Evolutionary conservation across 1,140 invertebrate genomes (phyloP).

Genomic region (Drosophila mauritiana): DNA sequence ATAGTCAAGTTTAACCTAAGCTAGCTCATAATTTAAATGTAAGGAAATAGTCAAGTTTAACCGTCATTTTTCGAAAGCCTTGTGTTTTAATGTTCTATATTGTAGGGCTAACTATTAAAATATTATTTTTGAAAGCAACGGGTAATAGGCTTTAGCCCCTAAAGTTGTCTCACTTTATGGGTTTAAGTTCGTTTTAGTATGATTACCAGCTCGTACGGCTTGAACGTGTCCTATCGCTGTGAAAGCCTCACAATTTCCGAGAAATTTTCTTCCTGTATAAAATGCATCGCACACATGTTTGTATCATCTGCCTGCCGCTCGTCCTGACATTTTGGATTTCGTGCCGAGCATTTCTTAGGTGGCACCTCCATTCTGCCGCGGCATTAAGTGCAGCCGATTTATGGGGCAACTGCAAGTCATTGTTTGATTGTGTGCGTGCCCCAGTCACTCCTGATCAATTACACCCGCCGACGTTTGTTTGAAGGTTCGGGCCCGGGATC

Average conservation of each 20-base stretch:
- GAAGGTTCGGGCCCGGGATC: slow-evolving; percentile 4
- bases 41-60: too few relatives aligned
- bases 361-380: background rate
- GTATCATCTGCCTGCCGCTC: slow-evolving; percentile 9
- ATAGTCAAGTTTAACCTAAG: too few relatives aligned
- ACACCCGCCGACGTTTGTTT: slow-evolving; percentile 70
- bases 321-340: slow-evolving; percentile 45
- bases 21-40: too few relatives aligned
- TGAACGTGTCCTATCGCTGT: slow-evolving; percentile 8
- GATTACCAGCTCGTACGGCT: slow-evolving; percentile 5
- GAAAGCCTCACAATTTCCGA: slow-evolving; percentile 9
- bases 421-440: slow-evolving; percentile 72
- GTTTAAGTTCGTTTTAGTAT: background rate
- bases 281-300: slow-evolving; percentile 34
- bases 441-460: slow-evolving; percentile 73
- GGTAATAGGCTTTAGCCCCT: background rate
- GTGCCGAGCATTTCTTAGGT: slow-evolving; percentile 59
- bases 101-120: too few relatives aligned
- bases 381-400: slow-evolving; percentile 62
- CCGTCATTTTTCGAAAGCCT: too few relatives aligned
- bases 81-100: too few relatives aligned
- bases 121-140: background rate
- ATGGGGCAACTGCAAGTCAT: slow-evolving; percentile 67
- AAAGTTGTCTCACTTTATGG: background rate
- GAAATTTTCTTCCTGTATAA: slow-evolving; percentile 24